Evolutionary conservation across 2,113 vertebrate species (phyloP), one percentile per base, ranked within the genome.

Genomic region (Phyllostomus hastatus): DNA sequence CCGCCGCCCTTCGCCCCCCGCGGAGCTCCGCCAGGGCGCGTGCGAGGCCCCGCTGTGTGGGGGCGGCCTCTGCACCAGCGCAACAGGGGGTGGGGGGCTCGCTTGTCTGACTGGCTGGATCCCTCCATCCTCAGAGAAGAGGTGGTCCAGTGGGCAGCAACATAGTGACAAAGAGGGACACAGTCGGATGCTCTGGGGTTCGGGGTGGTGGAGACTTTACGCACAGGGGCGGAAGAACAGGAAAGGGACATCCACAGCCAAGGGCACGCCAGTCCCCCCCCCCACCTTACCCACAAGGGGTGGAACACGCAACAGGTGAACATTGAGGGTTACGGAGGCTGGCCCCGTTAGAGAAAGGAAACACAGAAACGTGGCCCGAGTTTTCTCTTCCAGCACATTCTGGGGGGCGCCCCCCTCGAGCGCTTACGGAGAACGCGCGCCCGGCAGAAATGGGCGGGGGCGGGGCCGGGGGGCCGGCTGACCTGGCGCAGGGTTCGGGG

Each of bases 401-500:
- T 4, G 2, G 1, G 31, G 64, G 15, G 7, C 6, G 17, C 10
- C 43, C 28, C 69, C 22, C 50, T 17, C 1, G 28, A 10, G 41
- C 4, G 12, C n/a, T 54, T 19, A 16, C 7, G 33, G 79, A 61
- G 35, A 33, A 69, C 22, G 28, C 12, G 19, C 3, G 35, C 1
- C 35, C 10, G 3, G 12, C 2, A 54, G 22, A 43, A 17, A 57
- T 10, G n/a, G 66, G 26, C 28, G 19, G 57, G 61, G 88, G 35
- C 0, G 76, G 78, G 54, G n/a, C n/a, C 38, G 38, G 38, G 38
- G 22, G 46, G 26, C 1, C 10, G n/a, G 96, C 98, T 98, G 97
- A 99, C 99, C 99, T 99, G 99, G 98, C 4, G 99, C 93, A 93
- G 97, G 98, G 79, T 95, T 98, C 81, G 98, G 98, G 57, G 99